A percentile compares a stretch with the other conserved stretches of the same genome.
phyloP scores from a whole-genome alignment of 2,888 invertebrate genomes.

The Tuberolachnus salignus region DNA sequence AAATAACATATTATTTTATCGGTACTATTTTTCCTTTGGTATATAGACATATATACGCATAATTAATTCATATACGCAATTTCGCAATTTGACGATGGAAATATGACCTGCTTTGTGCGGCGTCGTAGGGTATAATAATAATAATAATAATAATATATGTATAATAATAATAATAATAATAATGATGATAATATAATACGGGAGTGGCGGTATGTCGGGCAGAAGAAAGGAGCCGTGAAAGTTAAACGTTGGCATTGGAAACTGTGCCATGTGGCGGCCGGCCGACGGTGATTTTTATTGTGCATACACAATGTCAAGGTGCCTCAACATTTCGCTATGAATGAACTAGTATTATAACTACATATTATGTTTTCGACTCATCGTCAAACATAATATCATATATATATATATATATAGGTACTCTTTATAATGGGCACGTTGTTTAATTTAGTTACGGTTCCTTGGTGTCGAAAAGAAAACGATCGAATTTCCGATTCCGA shows the following conservation, averaged over 20 bases:
- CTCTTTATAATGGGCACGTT: background rate
- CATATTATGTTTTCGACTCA: conserved; percentile 1
- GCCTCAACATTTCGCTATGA: conserved; percentile 43
- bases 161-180: too few species aligned
- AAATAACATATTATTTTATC: background rate
- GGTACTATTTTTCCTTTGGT: too few species aligned
- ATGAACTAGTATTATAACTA: too few species aligned
- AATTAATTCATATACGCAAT: conserved; percentile 2
- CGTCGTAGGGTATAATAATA: too few species aligned
- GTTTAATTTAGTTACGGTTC: conserved; percentile 7
- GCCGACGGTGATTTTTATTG: conserved; percentile 53
- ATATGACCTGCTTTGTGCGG: conserved; percentile 41
- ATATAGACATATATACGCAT: background rate
- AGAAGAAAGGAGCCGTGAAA: conserved; percentile 55
- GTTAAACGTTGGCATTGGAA: conserved; percentile 55
- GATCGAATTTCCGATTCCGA: background rate
- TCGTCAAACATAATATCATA: background rate
- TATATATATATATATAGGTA: background rate
- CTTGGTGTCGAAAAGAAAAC: conserved; percentile 19
- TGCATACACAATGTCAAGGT: conserved; percentile 55
- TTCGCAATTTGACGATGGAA: conserved; percentile 8
- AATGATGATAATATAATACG: too few species aligned
- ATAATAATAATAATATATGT: too few species aligned
- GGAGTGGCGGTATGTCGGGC: conserved; percentile 42
- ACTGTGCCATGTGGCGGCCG: conserved; percentile 54